Evolutionary conservation across 2,888 invertebrate genomes (phyloP).

Genomic region (Zaprionus obscuricornis): DNA sequence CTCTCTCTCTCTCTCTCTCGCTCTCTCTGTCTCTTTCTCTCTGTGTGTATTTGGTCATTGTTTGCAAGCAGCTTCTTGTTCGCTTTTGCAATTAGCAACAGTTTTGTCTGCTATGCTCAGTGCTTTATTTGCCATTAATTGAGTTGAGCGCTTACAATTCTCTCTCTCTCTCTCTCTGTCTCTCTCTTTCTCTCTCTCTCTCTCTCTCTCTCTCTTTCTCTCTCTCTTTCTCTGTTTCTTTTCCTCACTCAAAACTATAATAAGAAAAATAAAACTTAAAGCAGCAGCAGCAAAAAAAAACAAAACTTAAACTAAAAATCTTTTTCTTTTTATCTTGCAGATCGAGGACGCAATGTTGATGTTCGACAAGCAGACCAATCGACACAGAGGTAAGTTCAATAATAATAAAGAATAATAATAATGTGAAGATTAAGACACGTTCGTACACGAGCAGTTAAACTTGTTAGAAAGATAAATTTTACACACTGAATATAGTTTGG

Average conservation of each 20-base stretch:
- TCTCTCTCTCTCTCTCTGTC: background rate
- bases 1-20: background rate
- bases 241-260: constrained; percentile 49
- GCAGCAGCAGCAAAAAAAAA: constrained; percentile 17
- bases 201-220: no score
- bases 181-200: no score
- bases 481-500: no score
- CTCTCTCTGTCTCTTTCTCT: constrained; percentile 5
- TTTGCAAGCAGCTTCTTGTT: constrained; percentile 35
- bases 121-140: constrained; percentile 76
- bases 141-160: constrained; percentile 54
- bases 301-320: constrained; percentile 22
- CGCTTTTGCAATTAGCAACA: constrained; percentile 76
- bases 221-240: background rate
- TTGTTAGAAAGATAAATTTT: no score
- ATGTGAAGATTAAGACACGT: no score
- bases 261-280: constrained; percentile 18
- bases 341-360: constrained; percentile 99
- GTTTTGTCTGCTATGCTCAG: constrained; percentile 70
- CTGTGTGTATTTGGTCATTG: constrained; percentile 31
- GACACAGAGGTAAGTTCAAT: constrained; percentile 96
- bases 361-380: constrained; percentile 99
- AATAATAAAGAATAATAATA: constrained; percentile 7
- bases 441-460: no score
- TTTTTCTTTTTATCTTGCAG: constrained; percentile 87